Base-by-base conservation (phyloP, 2,113 vertebrate species). In the Tragelaphus buxtoni region DNA sequence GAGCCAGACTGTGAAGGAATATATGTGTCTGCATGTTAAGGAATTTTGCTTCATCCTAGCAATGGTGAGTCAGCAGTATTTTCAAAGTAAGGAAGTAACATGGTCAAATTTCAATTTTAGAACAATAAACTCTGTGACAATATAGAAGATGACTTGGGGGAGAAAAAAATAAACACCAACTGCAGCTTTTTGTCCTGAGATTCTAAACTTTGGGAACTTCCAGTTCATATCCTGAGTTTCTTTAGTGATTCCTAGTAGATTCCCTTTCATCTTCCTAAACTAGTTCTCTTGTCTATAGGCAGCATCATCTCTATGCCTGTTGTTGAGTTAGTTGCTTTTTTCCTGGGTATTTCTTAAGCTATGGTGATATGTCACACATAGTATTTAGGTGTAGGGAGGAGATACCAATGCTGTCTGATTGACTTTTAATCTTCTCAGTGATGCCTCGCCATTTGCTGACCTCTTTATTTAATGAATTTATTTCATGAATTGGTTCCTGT, bases 51-150 rank as follows among this genome's bases (percentile, higher is more conserved):
- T 77, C 47, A 32, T 51, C 82, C 51, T 80, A 35, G 30, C 53
- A 58, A 63, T 35, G 24, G 56, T 90, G 95, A 97, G 30, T 85
- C 60, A 88, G 82, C 35, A 84, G 81, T 9, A 5, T n/a, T 94
- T 96, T 79, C 88, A 81, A 90, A 95, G 53, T 55, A 87, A 90
- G 32, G 39, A 91, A 91, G 49, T 81, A 86, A 74, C 22, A 26
- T 20, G n/a, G 47, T 42, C 58, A 49, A 45, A 72, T 84, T 74
- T 88, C 45, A 97, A 61, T 65, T 86, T 85, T 65, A 96, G 72
- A 74, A 69, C 30, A 92, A 26, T 63, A 63, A 56, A 90, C 49
- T 72, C 82, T 81, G 39, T 79, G n/a, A 95, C 49, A 96, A 58
- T 53, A 16, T 81, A 84, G 47, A 79, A 47, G 49, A 77, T 92